Evolutionary conservation across 53 echinoderm and acorn worm genomes (phyloP).

Genomic region (Patiria pectinifera): DNA sequence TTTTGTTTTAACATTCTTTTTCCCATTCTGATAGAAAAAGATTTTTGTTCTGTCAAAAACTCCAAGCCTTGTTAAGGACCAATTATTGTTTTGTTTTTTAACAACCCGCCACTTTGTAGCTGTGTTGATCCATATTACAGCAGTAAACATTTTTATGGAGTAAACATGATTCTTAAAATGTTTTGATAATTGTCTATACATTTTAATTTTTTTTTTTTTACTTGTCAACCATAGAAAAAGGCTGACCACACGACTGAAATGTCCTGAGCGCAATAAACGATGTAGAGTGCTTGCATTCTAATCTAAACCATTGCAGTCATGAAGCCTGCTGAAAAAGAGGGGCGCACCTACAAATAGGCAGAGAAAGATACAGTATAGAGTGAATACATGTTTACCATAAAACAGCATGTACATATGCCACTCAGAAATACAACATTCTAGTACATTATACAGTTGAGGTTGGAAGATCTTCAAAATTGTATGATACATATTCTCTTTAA

Average conservation of each 20-base stretch:
- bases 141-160: not conserved
- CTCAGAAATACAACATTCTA: conserved; percentile 53
- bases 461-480: conserved; percentile 63
- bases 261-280: not conserved
- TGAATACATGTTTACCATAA: conserved; percentile 38
- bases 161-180: not conserved
- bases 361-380: conserved; percentile 17
- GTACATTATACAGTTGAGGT: conserved; percentile 57
- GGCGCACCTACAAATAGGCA: not conserved
- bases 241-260: not conserved
- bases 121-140: not conserved
- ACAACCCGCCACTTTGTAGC: not conserved
- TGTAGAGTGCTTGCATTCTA: not conserved
- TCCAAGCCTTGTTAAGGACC: not conserved
- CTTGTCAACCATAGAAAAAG: not conserved
- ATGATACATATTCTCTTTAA: conserved; percentile 58
- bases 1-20: not conserved
- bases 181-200: not conserved
- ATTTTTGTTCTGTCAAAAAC: not conserved
- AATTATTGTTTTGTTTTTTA: not conserved
- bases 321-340: not conserved
- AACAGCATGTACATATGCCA: conserved; percentile 29
- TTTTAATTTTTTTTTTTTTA: not conserved
- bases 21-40: not conserved
- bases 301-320: conserved; percentile 34